These are phyloP conservation scores for Haliclystus octoradiatus DNA, from an alignment of 30 jellyfish, hydroid and myxozoan genomes.

Conservation along the genomic window DNA sequence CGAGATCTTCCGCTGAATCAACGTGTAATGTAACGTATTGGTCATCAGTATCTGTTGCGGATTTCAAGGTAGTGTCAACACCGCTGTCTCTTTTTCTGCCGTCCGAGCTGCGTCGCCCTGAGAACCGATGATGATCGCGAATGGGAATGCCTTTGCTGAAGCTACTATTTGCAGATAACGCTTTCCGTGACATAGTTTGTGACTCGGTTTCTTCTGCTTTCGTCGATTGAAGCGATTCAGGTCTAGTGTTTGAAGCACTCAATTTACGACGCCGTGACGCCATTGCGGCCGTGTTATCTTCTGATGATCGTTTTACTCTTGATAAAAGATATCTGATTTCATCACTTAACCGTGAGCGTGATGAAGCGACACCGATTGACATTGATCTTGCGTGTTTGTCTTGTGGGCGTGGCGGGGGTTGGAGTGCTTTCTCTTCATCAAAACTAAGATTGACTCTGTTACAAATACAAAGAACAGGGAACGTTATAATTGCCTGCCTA, in stretches of 20 bases:
- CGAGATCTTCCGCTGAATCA: background rate
- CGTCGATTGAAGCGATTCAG: background rate
- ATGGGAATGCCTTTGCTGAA: background rate
- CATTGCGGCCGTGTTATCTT: background rate
- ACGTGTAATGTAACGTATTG: background rate
- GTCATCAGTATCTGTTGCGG: background rate
- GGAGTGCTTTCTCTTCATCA: background rate
- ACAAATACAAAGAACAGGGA: slow-evolving; percentile 58
- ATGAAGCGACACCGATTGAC: background rate
- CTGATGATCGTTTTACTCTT: background rate
- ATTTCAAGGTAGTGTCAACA: slow-evolving; percentile 10
- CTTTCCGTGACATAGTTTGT: background rate
- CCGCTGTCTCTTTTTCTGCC: slow-evolving; percentile 32
- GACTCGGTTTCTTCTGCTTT: background rate
- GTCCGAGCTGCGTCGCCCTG: background rate
- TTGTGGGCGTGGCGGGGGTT: no score
- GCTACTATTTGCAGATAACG: background rate
- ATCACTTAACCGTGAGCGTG: background rate
- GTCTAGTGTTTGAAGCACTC: background rate
- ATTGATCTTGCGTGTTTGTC: background rate
- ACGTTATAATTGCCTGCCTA: slow-evolving; percentile 59
- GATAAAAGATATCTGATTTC: background rate
- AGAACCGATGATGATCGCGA: background rate
- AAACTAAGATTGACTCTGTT: no score
- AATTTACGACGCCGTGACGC: background rate